A percentile compares a stretch with the other conserved stretches of the same genome.
Conservation (phyloP, 2,888 invertebrate species). For the Andrena minutula region DNA sequence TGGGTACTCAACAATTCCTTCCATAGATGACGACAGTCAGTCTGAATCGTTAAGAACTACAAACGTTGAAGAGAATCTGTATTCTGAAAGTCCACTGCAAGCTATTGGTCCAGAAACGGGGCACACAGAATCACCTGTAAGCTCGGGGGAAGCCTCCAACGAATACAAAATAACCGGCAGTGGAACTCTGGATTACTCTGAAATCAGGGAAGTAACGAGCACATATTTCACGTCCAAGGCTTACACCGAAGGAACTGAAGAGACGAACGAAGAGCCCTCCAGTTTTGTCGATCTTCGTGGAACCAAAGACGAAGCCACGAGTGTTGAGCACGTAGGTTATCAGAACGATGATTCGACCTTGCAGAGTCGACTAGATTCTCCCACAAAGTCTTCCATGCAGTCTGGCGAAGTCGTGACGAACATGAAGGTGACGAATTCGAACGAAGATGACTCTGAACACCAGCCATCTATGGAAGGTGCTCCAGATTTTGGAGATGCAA, state of each 20-base stretch:
- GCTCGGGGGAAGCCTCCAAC: neutral
- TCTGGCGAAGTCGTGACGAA: neutral
- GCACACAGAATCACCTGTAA: neutral
- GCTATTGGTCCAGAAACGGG: neutral
- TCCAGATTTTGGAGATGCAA: neutral
- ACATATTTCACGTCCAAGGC: slow-evolving; percentile 54
- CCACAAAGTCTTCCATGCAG: neutral
- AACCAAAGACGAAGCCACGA: neutral
- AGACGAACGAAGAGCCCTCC: neutral
- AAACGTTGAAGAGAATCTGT: neutral
- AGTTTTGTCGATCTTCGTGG: slow-evolving; percentile 3
- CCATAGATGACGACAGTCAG: neutral
- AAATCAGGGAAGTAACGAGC: slow-evolving; percentile 51
- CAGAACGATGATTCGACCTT: neutral
- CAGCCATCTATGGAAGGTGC: neutral
- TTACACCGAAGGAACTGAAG: slow-evolving; percentile 29
- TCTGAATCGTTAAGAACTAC: neutral
- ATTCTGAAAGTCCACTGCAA: neutral
- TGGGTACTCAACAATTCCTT: neutral
- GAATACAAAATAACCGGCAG: slow-evolving; percentile 4
- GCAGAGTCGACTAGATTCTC: neutral
- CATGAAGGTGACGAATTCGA: too few species aligned
- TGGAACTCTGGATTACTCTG: slow-evolving; percentile 39
- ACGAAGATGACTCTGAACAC: neutral
- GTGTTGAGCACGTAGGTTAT: neutral